These are phyloP conservation scores for Zoanthus sansibaricus DNA, from an alignment of 92 coral and sea anemone species.

Conservation along the genomic window DNA sequence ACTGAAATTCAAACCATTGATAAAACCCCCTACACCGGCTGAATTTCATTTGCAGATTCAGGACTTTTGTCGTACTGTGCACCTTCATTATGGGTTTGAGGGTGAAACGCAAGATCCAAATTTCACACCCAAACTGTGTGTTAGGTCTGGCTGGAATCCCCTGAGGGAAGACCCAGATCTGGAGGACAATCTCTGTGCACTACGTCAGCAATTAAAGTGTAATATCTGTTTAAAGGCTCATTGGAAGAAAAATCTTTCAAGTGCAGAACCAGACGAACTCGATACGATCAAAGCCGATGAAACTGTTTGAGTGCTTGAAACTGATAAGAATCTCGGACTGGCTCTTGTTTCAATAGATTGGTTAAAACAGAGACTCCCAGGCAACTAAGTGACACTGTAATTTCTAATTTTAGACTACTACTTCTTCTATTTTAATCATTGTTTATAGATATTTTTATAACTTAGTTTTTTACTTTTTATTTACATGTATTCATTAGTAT, in stretches of 20 bases:
- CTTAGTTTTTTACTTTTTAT: too few species aligned
- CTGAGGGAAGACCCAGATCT: constrained; percentile 53
- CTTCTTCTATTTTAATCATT: too few species aligned
- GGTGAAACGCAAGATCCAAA: constrained; percentile 31
- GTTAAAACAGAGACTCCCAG: constrained; percentile 29
- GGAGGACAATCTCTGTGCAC: constrained; percentile 41
- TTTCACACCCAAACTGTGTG: constrained; percentile 56
- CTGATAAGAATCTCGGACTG: constrained; percentile 35
- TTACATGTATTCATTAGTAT: too few species aligned
- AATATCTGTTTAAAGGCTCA: constrained; percentile 32
- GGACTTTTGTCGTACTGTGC: constrained; percentile 59
- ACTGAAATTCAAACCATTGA: constrained; percentile 66
- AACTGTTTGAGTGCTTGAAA: constrained; percentile 30
- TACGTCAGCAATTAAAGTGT: constrained; percentile 29
- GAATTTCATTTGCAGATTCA: constrained; percentile 62
- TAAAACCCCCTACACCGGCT: constrained; percentile 58
- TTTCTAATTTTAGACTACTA: too few species aligned
- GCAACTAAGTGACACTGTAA: not conserved
- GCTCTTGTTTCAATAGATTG: constrained; percentile 24
- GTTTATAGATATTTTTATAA: too few species aligned
- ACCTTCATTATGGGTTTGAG: constrained; percentile 42
- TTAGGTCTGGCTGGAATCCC: constrained; percentile 53
- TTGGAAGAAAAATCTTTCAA: constrained; percentile 44
- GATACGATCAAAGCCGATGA: constrained; percentile 18
- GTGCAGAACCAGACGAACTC: constrained; percentile 40